A percentile compares a stretch with the other conserved stretches of the same genome.
Conservation (phyloP, 2,888 invertebrate genomes). For the Anaspis maculata region DNA sequence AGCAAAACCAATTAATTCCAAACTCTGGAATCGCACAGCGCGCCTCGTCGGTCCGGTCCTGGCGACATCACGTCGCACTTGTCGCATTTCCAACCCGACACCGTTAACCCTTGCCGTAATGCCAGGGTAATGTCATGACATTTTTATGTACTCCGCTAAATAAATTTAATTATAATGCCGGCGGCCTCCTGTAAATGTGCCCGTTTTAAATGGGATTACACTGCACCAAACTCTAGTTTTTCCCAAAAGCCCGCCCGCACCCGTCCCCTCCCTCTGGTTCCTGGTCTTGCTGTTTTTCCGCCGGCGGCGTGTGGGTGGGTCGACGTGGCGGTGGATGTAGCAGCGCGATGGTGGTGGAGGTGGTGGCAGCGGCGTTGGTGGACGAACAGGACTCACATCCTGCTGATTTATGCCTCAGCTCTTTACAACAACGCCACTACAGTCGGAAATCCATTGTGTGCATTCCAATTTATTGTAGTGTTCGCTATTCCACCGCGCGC, state of each 20-base stretch:
- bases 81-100: slow-evolving; percentile 5
- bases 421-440: slow-evolving; percentile 8
- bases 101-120: slow-evolving; percentile 13
- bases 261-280: too few species aligned
- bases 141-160: slow-evolving; percentile 25
- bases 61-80: too few species aligned
- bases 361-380: too few species aligned
- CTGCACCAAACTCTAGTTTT: too few species aligned
- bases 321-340: too few species aligned
- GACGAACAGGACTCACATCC: not conserved
- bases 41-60: too few species aligned
- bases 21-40: too few species aligned
- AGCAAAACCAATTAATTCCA: too few species aligned
- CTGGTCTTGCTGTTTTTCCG: slow-evolving; percentile 14
- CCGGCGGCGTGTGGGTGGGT: too few species aligned
- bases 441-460: slow-evolving; percentile 12
- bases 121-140: slow-evolving; percentile 28
- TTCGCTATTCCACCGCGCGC: too few species aligned
- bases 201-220: slow-evolving; percentile 20
- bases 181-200: slow-evolving; percentile 20
- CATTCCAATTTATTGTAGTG: slow-evolving; percentile 10
- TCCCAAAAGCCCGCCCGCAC: too few species aligned
- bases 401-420: slow-evolving; percentile 9
- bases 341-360: too few species aligned
- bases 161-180: slow-evolving; percentile 26